phyloP scores from a whole-genome alignment of 2,113 vertebrate genomes.

The Aegithalos caudatus region DNA sequence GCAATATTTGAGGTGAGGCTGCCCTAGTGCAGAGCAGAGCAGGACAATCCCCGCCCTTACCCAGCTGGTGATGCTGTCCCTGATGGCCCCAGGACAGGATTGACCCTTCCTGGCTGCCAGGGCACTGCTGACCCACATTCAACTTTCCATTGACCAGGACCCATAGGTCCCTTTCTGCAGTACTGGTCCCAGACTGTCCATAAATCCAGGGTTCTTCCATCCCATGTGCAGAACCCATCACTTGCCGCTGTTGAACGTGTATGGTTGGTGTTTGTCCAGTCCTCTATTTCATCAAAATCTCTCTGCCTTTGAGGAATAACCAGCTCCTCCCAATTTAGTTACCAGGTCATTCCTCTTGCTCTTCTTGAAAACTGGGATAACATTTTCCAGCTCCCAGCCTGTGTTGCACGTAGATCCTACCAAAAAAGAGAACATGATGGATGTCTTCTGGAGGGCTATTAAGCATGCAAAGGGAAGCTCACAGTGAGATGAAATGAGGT shows the following conservation, averaged over 20 bases:
- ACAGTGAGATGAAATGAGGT: neutral
- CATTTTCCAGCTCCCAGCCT: neutral
- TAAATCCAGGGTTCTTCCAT: neutral
- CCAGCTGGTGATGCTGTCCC: accelerated
- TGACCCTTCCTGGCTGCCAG: neutral
- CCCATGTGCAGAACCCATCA: neutral
- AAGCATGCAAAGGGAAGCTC: neutral
- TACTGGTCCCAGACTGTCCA: neutral
- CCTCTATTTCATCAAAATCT: neutral
- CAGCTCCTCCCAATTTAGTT: neutral
- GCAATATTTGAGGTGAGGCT: neutral
- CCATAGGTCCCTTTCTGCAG: neutral
- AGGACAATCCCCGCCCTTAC: neutral
- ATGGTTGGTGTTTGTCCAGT: neutral
- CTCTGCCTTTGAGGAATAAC: neutral
- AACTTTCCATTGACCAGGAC: neutral
- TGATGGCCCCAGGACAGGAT: neutral
- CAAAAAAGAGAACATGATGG: neutral
- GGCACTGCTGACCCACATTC: neutral
- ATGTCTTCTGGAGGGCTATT: neutral
- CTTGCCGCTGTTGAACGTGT: neutral
- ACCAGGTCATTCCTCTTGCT: neutral
- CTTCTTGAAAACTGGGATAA: neutral
- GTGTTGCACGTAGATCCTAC: neutral
- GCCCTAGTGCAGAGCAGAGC: neutral